A percentile compares a stretch with the other conserved stretches of the same genome.
phyloP scores from a whole-genome alignment of 2,888 invertebrate species.

The Thecophora atra region DNA sequence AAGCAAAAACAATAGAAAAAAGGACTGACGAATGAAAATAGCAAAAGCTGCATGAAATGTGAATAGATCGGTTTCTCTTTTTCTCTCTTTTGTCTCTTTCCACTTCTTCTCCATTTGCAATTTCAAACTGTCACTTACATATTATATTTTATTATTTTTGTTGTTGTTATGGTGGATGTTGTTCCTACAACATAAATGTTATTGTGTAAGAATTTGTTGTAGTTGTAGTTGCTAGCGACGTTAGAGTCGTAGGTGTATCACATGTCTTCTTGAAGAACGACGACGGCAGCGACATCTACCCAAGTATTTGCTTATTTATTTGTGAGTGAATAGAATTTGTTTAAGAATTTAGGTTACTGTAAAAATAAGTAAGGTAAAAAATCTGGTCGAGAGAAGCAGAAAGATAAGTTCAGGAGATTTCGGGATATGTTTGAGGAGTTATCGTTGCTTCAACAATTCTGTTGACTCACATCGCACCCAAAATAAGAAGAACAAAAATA shows the following conservation, averaged over 20 bases:
- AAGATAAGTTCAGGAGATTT: background rate
- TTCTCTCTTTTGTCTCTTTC: too few relatives aligned
- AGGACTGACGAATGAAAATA: too few relatives aligned
- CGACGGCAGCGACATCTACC: conserved; percentile 25
- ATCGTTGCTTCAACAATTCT: conserved; percentile 8
- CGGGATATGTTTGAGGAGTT: background rate
- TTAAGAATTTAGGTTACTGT: conserved; percentile 39
- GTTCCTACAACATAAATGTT: background rate
- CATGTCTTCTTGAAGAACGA: background rate
- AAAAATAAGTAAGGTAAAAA: background rate
- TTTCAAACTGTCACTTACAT: background rate
- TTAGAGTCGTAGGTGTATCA: background rate
- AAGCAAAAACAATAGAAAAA: too few relatives aligned
- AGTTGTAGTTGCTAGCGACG: too few relatives aligned
- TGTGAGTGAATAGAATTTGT: conserved; percentile 53
- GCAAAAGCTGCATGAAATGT: too few relatives aligned
- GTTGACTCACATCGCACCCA: background rate
- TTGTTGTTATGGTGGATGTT: background rate
- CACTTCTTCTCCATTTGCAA: too few relatives aligned
- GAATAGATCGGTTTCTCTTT: too few relatives aligned
- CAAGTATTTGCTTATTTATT: conserved; percentile 59
- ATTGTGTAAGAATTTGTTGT: background rate
- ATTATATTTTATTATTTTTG: background rate
- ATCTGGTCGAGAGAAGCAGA: background rate
- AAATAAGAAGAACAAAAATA: background rate